Evolutionary conservation across 1,140 invertebrate species (phyloP).

Genomic region (Steinernema khuongi): DNA sequence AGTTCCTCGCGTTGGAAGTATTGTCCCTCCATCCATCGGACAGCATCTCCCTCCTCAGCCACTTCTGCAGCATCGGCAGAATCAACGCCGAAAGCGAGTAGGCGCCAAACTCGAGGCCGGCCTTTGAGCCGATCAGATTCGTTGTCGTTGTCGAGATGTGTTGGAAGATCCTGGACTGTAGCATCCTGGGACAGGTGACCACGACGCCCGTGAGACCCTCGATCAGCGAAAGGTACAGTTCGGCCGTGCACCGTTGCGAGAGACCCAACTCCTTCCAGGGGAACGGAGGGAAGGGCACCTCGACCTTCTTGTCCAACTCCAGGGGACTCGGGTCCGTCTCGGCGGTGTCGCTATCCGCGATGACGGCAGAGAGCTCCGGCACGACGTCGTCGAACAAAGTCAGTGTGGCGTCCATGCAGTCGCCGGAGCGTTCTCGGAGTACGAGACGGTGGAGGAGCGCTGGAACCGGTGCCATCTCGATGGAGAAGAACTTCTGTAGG

Average conservation of each 20-base stretch:
- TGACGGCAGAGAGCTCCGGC: background rate
- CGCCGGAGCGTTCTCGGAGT: background rate
- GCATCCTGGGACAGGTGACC: background rate
- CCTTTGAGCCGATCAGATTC: background rate
- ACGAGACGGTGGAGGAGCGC: background rate
- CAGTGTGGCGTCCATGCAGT: background rate
- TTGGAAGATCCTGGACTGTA: background rate
- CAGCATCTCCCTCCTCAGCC: background rate
- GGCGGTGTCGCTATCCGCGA: background rate
- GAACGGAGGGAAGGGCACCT: background rate
- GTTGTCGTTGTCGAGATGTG: background rate
- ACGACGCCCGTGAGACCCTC: constrained; percentile 5
- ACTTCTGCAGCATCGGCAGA: constrained; percentile 4
- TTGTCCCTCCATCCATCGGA: constrained; percentile 1
- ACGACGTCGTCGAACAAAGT: background rate
- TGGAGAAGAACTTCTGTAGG: background rate
- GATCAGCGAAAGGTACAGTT: background rate
- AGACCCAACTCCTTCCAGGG: background rate
- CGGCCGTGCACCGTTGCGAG: background rate
- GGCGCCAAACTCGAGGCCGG: background rate
- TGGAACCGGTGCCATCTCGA: background rate
- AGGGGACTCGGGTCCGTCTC: background rate
- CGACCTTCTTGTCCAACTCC: background rate
- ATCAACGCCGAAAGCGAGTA: background rate
- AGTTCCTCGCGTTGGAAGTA: background rate